A percentile compares a stretch with the other conserved stretches of the same genome.
Evolutionary conservation across 2,888 invertebrate genomes (phyloP).

Genomic region (Ochropleura leucogaster): DNA sequence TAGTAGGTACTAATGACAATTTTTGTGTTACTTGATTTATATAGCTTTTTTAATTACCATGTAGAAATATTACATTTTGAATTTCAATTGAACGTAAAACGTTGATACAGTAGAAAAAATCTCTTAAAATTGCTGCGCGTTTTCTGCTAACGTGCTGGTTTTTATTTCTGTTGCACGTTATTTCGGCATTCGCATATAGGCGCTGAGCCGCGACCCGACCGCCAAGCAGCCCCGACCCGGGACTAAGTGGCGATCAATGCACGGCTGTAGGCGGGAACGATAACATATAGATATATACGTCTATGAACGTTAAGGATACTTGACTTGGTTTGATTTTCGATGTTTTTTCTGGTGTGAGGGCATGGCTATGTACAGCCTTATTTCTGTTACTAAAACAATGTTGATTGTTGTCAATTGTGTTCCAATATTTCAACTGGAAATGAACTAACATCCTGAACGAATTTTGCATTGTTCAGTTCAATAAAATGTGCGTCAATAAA

Average conservation of each 20-base stretch:
- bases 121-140: not conserved
- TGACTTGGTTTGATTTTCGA: not conserved
- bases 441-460: not conserved
- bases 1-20: too few relatives aligned
- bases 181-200: not conserved
- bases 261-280: slow-evolving; percentile 29
- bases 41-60: too few relatives aligned
- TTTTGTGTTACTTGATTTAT: too few relatives aligned
- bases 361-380: not conserved
- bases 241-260: slow-evolving; percentile 46
- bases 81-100: not conserved
- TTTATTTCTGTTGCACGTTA: not conserved
- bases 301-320: slow-evolving; percentile 16
- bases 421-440: not conserved
- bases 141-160: not conserved
- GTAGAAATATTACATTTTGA: too few relatives aligned
- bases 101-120: not conserved
- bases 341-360: not conserved
- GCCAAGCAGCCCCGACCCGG: not conserved
- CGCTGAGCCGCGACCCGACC: slow-evolving; percentile 14
- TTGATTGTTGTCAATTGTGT: not conserved
- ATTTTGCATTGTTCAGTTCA: not conserved
- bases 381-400: not conserved
- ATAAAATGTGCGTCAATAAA: not conserved
- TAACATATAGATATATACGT: slow-evolving; percentile 10